Evolutionary conservation across 2,113 vertebrate species (phyloP).

Genomic region (Tyto alba): DNA sequence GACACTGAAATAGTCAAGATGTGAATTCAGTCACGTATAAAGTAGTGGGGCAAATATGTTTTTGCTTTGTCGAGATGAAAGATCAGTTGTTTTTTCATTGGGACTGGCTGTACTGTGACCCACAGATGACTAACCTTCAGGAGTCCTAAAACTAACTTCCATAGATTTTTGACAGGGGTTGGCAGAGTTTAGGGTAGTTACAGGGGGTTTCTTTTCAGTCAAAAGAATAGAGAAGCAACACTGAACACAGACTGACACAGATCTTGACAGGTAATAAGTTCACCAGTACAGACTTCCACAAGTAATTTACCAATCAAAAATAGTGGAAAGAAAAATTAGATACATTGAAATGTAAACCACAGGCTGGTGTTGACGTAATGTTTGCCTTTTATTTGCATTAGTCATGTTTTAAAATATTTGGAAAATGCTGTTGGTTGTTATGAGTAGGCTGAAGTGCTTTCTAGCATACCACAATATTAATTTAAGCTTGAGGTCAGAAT

Average conservation of each 20-base stretch:
- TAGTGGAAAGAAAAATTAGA: not conserved
- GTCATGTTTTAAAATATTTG: not conserved
- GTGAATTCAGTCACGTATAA: not conserved
- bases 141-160: not conserved
- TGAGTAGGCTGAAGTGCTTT: not conserved
- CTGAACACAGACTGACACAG: not conserved
- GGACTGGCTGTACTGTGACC: not conserved
- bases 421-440: not conserved
- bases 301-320: not conserved
- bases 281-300: not conserved
- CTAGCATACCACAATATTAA: not conserved
- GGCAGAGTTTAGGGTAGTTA: not conserved
- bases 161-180: not conserved
- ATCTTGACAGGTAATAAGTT: not conserved
- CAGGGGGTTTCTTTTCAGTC: not conserved
- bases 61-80: not conserved
- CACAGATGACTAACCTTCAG: not conserved
- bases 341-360: not conserved
- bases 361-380: not conserved
- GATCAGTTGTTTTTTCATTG: not conserved
- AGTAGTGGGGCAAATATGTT: not conserved
- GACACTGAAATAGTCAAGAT: not conserved
- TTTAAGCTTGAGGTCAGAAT: not conserved
- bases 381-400: not conserved
- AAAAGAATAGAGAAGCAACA: not conserved